Percentiles rank a stretch among this genome's conserved stretches.
These are phyloP conservation scores for Macaria notata DNA, from an alignment of 2,888 invertebrate species.

Conservation along the genomic window DNA sequence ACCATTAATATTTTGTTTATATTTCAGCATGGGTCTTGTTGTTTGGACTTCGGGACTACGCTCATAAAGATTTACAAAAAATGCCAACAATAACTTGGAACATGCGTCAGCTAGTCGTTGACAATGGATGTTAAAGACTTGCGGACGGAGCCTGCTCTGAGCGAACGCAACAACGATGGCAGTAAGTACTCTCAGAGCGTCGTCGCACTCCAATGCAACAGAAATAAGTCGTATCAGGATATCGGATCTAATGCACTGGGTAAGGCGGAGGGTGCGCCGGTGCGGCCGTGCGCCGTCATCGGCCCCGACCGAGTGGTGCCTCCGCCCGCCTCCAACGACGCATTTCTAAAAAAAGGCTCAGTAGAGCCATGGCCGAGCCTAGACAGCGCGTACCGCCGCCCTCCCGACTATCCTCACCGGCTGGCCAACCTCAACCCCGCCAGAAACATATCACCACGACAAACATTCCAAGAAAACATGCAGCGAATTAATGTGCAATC, in stretches of 20 bases:
- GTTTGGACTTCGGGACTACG: constrained; percentile 38
- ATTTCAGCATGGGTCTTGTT: constrained; percentile 68
- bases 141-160: constrained; percentile 59
- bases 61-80: constrained; percentile 43
- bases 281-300: constrained; percentile 77
- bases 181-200: constrained; percentile 63
- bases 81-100: constrained; percentile 55
- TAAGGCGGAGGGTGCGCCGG: constrained; percentile 64
- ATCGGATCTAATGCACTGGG: constrained; percentile 63
- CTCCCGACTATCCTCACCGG: constrained; percentile 67
- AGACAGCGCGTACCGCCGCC: constrained; percentile 58
- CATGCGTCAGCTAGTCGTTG: constrained; percentile 50
- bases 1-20: constrained; percentile 74
- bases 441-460: constrained; percentile 78
- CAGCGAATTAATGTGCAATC: constrained; percentile 75
- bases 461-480: constrained; percentile 81
- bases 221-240: constrained; percentile 67
- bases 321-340: constrained; percentile 51
- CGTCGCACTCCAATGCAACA: constrained; percentile 54
- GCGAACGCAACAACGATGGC: constrained; percentile 67
- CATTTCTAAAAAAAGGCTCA: constrained; percentile 58
- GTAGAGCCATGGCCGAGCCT: constrained; percentile 60
- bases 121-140: constrained; percentile 78
- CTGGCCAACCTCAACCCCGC: constrained; percentile 58
- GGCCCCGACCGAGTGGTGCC: constrained; percentile 74